phyloP scores from a whole-genome alignment of 2,113 vertebrate genomes.

The Lampris incognitus region DNA sequence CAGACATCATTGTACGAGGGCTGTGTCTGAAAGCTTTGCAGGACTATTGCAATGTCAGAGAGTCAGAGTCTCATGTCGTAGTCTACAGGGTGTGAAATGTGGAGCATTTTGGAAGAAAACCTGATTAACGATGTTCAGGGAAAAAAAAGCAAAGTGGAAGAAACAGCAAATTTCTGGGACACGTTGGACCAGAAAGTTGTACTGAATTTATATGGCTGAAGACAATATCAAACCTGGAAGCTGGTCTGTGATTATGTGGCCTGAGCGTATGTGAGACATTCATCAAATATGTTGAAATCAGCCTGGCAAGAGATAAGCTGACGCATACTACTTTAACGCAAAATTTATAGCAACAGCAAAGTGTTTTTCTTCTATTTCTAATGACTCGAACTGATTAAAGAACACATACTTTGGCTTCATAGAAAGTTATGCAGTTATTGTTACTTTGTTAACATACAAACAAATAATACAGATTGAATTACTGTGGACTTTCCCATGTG shows the following conservation, averaged over 20 bases:
- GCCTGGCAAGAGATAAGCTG: slow-evolving; percentile 7
- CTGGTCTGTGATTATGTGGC: slow-evolving; percentile 1
- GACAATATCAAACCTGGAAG: not conserved
- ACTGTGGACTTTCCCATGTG: too few relatives aligned
- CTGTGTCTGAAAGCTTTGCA: slow-evolving; percentile 13
- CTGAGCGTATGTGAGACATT: slow-evolving; percentile 9
- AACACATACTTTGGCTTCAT: not conserved
- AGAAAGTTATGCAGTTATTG: not conserved
- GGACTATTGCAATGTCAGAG: not conserved
- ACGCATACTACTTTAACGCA: not conserved
- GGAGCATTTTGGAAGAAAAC: not conserved
- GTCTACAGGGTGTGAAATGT: not conserved
- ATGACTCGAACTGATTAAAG: not conserved
- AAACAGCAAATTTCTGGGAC: not conserved
- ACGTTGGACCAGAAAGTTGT: not conserved
- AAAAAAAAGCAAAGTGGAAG: slow-evolving; percentile 2
- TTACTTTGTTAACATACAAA: not conserved
- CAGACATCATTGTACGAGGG: slow-evolving; percentile 7
- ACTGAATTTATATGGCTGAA: not conserved
- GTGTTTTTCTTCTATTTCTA: too few relatives aligned
- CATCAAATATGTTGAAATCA: slow-evolving; percentile 13
- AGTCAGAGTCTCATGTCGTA: not conserved
- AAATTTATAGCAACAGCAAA: too few relatives aligned
- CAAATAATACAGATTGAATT: too few relatives aligned
- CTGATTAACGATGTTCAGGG: not conserved